Conservation (phyloP, 1,140 invertebrate genomes). For the Ips typographus region DNA sequence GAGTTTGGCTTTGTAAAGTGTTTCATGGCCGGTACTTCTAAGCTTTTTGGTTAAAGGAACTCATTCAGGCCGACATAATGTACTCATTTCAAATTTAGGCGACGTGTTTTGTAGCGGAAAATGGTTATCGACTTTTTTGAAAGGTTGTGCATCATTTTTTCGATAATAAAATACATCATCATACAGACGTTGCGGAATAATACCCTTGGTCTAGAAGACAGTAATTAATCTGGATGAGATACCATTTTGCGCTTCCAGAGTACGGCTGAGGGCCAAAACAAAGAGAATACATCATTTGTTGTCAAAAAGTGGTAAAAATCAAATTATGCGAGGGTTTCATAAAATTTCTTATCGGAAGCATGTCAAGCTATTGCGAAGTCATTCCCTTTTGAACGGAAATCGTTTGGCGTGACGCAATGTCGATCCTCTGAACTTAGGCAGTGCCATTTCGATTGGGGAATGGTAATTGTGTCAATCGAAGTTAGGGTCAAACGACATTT, state of each 20-base stretch:
- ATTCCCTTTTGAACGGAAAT: slow-evolving; percentile 14
- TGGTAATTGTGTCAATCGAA: slow-evolving; percentile 27
- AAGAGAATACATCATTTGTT: not conserved
- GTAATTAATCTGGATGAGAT: no score
- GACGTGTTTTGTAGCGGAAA: slow-evolving; percentile 18
- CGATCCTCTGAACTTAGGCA: slow-evolving; percentile 18
- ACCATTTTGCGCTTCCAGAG: no score
- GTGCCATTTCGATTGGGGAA: slow-evolving; percentile 27
- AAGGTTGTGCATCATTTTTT: slow-evolving; percentile 2
- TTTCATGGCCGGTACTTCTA: not conserved
- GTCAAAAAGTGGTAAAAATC: slow-evolving; percentile 9
- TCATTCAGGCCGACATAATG: slow-evolving; percentile 23
- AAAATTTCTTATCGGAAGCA: slow-evolving; percentile 18
- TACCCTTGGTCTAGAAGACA: no score
- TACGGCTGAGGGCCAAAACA: not conserved
- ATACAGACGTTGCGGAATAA: no score
- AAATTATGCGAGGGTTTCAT: slow-evolving; percentile 16
- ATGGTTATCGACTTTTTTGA: slow-evolving; percentile 11
- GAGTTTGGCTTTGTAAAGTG: not conserved
- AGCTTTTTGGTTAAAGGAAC: slow-evolving; percentile 18
- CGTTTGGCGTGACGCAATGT: slow-evolving; percentile 25
- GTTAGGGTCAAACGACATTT: slow-evolving; percentile 27
- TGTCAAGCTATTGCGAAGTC: slow-evolving; percentile 11
- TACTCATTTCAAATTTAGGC: slow-evolving; percentile 20
- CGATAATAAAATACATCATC: not conserved